These are phyloP conservation scores for Larimichthys polyactis DNA, from an alignment of 2,113 vertebrate genomes.

Conservation along the genomic window DNA sequence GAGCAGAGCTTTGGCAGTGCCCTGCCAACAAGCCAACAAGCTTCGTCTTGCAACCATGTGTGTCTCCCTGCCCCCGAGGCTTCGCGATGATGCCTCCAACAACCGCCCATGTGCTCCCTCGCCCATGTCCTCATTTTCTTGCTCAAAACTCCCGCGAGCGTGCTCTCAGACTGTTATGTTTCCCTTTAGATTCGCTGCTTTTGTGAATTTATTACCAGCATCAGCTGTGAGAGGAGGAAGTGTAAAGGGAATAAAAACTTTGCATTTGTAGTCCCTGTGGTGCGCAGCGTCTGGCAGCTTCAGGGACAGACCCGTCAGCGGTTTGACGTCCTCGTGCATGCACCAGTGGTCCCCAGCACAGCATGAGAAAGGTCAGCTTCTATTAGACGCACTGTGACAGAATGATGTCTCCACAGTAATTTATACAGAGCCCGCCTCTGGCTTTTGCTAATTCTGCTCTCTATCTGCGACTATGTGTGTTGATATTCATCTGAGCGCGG, in stretches of 20 bases:
- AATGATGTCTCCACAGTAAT: slow-evolving; percentile 34
- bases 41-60: slow-evolving; percentile 54
- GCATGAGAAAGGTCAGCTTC: slow-evolving; percentile 54
- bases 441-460: slow-evolving; percentile 20
- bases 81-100: slow-evolving; percentile 27
- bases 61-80: slow-evolving; percentile 59
- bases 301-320: slow-evolving; percentile 35
- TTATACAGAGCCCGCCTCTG: slow-evolving; percentile 10
- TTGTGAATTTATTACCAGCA: slow-evolving; percentile 22
- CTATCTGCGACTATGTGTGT: background rate
- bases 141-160: slow-evolving; percentile 27
- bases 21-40: slow-evolving; percentile 40
- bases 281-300: slow-evolving; percentile 16
- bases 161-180: slow-evolving; percentile 1
- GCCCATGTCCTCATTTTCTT: slow-evolving; percentile 49
- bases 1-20: slow-evolving; percentile 14
- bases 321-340: slow-evolving; percentile 28
- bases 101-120: slow-evolving; percentile 46
- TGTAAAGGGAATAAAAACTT: background rate
- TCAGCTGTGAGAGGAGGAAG: background rate
- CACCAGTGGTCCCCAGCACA: slow-evolving; percentile 22
- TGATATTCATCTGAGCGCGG: slow-evolving; percentile 9
- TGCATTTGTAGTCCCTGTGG: slow-evolving; percentile 3
- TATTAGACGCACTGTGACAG: slow-evolving; percentile 51
- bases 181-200: slow-evolving; percentile 16